Conservation (phyloP, 2,113 vertebrate genomes). For the Mesitornis unicolor region DNA sequence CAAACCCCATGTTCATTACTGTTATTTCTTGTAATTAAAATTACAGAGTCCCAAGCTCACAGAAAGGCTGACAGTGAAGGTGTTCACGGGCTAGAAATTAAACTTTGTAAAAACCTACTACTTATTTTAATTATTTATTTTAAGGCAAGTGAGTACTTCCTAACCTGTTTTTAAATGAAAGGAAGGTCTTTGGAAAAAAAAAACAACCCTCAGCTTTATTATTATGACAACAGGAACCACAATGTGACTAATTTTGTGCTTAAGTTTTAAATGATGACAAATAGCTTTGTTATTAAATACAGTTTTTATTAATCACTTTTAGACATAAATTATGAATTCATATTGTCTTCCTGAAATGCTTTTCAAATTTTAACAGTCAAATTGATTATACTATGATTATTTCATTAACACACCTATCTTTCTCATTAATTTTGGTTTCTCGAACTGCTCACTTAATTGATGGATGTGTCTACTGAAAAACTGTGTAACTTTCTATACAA, state of each 20-base stretch:
- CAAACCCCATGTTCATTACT: neutral
- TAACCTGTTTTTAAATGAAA: constrained; percentile 43
- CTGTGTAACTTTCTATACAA: constrained; percentile 79
- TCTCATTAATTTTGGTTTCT: constrained; percentile 87
- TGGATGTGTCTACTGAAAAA: constrained; percentile 82
- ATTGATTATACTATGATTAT: constrained; percentile 90
- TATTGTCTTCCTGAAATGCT: constrained; percentile 82
- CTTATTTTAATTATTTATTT: neutral
- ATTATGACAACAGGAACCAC: constrained; percentile 74
- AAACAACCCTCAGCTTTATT: constrained; percentile 60
- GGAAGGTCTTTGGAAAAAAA: constrained; percentile 39
- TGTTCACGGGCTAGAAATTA: neutral
- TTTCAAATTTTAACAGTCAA: constrained; percentile 87
- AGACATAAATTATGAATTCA: constrained; percentile 87
- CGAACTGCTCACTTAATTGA: constrained; percentile 80
- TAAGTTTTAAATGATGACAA: constrained; percentile 84
- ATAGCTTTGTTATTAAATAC: constrained; percentile 87
- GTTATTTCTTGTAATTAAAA: neutral
- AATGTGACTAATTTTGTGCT: constrained; percentile 78
- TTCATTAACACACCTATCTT: constrained; percentile 89
- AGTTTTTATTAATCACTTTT: constrained; percentile 87
- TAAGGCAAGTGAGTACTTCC: neutral
- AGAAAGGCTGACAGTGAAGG: neutral
- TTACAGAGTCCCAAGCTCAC: neutral
- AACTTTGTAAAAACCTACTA: neutral